Percentiles rank a stretch among this genome's conserved stretches.
Conservation (phyloP, 92 coral and sea anemone genomes). For the Scolanthus callimorphus region DNA sequence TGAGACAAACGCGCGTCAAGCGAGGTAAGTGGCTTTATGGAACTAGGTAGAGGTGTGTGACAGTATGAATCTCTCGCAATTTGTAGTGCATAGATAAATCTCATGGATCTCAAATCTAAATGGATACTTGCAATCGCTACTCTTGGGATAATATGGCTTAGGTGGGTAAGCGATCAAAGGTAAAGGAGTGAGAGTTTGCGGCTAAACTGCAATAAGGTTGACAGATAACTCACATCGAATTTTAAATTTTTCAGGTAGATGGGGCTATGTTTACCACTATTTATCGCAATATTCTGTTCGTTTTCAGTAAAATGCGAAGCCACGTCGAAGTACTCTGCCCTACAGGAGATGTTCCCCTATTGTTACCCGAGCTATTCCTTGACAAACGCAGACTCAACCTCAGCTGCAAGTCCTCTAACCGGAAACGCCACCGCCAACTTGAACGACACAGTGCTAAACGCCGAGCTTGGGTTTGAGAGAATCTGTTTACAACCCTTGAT, state of each 20-base stretch:
- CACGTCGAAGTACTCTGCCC: constrained; percentile 16
- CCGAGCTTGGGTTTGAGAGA: constrained; percentile 7
- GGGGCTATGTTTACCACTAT: too few relatives aligned
- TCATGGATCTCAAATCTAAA: too few relatives aligned
- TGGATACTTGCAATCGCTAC: too few relatives aligned
- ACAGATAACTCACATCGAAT: too few relatives aligned
- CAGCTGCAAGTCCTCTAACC: constrained; percentile 10
- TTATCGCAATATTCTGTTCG: neutral
- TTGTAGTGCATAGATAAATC: too few relatives aligned
- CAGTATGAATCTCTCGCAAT: too few relatives aligned
- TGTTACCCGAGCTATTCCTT: constrained; percentile 35
- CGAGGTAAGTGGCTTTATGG: constrained; percentile 41
- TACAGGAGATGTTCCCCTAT: constrained; percentile 36
- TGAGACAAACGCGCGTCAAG: constrained; percentile 63
- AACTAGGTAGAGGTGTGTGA: too few relatives aligned
- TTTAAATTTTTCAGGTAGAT: too few relatives aligned
- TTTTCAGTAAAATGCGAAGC: constrained; percentile 28
- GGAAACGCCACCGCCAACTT: neutral
- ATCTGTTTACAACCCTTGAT: constrained; percentile 42
- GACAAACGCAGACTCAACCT: constrained; percentile 1
- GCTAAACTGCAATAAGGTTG: too few relatives aligned
- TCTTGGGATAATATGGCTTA: too few relatives aligned
- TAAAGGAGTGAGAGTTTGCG: too few relatives aligned
- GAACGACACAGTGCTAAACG: constrained; percentile 7
- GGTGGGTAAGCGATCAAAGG: too few relatives aligned